Conservation (phyloP, 2,888 invertebrate species). For the Barypeithes pellucidus region DNA sequence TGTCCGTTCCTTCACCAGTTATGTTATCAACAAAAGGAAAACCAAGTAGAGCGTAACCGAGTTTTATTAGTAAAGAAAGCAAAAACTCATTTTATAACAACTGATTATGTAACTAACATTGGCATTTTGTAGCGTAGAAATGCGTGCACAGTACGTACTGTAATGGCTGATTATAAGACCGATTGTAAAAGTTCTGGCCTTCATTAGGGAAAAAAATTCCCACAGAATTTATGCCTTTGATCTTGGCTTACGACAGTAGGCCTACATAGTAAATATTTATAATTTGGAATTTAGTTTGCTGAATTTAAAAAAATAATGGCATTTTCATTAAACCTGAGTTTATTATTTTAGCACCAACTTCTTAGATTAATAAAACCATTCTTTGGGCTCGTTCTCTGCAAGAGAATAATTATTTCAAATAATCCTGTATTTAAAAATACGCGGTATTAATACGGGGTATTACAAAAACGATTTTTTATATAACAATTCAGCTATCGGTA, state of each 20-base stretch:
- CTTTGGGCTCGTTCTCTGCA: no score
- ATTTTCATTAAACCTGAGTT: no score
- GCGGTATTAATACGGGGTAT: no score
- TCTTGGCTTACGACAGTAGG: background rate
- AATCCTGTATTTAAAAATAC: no score
- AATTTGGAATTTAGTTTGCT: background rate
- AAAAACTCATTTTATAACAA: conserved; percentile 8
- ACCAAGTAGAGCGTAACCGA: conserved; percentile 12
- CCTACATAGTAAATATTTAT: background rate
- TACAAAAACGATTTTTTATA: no score
- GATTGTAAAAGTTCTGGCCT: background rate
- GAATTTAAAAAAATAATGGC: no score
- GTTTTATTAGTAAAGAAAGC: conserved; percentile 5
- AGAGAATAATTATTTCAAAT: no score
- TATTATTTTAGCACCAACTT: no score
- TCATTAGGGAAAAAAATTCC: background rate
- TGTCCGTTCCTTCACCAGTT: background rate
- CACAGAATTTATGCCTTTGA: background rate
- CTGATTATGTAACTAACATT: conserved; percentile 14
- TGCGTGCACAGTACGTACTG: background rate
- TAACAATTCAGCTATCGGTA: no score
- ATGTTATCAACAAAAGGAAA: background rate
- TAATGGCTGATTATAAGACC: background rate
- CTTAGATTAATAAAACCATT: no score
- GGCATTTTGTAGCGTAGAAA: conserved; percentile 3